Evolutionary conservation across 2,113 vertebrate genomes (phyloP), one percentile per base, ranked within the genome.

Genomic region (Ctenomys sociabilis): DNA sequence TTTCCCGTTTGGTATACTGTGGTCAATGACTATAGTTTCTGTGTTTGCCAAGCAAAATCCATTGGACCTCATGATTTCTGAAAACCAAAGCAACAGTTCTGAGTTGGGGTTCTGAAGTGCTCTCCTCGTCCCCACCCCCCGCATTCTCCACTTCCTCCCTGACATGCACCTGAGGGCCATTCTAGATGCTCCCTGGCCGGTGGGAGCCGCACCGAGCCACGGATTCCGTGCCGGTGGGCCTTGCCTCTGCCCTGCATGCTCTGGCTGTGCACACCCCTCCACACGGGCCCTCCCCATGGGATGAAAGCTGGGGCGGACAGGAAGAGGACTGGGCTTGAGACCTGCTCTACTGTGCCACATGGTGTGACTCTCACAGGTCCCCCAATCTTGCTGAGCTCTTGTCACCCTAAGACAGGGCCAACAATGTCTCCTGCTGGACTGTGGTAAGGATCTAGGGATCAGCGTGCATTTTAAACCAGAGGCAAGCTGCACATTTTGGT

Each of bases 31-130:
- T 35, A 99, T 99, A 0, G 99, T 99, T 98, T 99, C 99, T 0
- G 99, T 99, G 93, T 99, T 99, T 70, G 99, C 99, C 97, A 99
- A 98, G 98, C 99, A 99, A 97, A 99, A 99, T 54, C 99, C 99
- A 82, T 99, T 99, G 14, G 99, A 99, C 84, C 99, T 97, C 99
- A 99, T 99, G 98, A 99, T 99, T 98, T 99, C 99, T 99, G 97
- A 90, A 40, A 87, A 93, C 35, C 88, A 95, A 85, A 98, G 95
- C 57, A 90, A 14, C 21, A 43, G 95, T 7, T 22, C 17, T 17
- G 64, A 5, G 17, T 16, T 35, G 54, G 57, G 66, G 72, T 19
- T 40, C 35, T 52, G 28, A 40, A 24, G 9, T 75, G 59, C 45
- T 6, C 94, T 32, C 32, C 1, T 8, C 9, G 0, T 24, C 24